These are phyloP conservation scores for Sesamia nonagrioides DNA, from an alignment of 1,140 invertebrate genomes.

Conservation along the genomic window DNA sequence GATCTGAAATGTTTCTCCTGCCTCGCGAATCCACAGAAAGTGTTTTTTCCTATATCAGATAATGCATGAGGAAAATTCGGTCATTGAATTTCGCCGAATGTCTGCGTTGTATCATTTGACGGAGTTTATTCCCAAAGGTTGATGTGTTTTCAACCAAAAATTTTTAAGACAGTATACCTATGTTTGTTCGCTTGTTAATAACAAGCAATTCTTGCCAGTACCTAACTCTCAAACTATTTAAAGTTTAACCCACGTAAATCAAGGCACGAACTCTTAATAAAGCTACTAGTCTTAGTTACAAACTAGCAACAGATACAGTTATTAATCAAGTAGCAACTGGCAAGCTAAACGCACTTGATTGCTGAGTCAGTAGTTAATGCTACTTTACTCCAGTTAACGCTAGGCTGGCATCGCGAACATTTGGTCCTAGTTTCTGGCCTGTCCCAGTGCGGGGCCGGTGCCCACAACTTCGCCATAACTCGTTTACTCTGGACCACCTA, in stretches of 20 bases:
- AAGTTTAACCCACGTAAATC: not conserved
- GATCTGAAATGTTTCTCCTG: conserved; percentile 63
- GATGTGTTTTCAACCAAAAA: not conserved
- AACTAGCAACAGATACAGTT: conserved; percentile 36
- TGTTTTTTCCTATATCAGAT: conserved; percentile 34
- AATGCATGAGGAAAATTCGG: conserved; percentile 19
- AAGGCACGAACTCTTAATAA: not conserved
- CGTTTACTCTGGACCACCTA: conserved; percentile 76
- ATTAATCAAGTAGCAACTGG: conserved; percentile 42
- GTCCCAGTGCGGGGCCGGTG: conserved; percentile 54
- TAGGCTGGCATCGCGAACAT: conserved; percentile 47
- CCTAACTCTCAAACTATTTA: not conserved
- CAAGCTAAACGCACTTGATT: conserved; percentile 35
- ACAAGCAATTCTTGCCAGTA: not conserved
- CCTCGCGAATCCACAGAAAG: conserved; percentile 61
- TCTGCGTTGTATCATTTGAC: not conserved
- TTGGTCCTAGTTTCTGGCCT: conserved; percentile 46
- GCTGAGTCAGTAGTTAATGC: conserved; percentile 42
- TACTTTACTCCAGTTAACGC: conserved; percentile 48
- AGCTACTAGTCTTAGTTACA: conserved; percentile 4
- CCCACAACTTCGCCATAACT: conserved; percentile 75
- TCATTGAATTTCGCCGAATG: conserved; percentile 29
- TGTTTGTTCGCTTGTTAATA: not conserved
- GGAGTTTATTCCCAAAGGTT: not conserved
- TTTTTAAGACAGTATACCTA: not conserved